Base-by-base conservation (phyloP, 1,140 invertebrate genomes). In the Tetramorium alpestre region DNA sequence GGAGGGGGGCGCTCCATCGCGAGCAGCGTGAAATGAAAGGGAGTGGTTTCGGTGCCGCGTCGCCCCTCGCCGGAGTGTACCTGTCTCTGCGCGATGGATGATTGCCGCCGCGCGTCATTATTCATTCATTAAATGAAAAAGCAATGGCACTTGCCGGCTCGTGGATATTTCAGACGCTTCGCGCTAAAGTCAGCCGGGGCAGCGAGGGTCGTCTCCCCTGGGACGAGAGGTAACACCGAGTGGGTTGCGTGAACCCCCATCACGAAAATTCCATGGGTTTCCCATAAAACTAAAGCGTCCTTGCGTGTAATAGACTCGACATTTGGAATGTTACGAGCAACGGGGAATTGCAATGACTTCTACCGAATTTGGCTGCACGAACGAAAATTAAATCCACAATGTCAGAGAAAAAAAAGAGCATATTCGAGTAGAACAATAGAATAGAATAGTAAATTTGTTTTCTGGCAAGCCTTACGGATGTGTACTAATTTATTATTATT, bases 91-190 rank as follows among this genome's bases (percentile, higher is more conserved):
- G 65, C 70, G 81, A 89, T 87, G 86, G 80, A 89, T 87, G 90
- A 91, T 85, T 82, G 80, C 56, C 51, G 33, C 44, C 49, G 76
- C 65, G 80, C 33, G 65, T 91, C 69, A 91, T 91, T 91, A 89
- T 70, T 91, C 87, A 91, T 91, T 91, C 86, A 89, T 91, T 64
- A 85, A 80, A 75, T 82, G 87, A 91, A 90, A 88, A 89, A 91
- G 89, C 75, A 87, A 88, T 78, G 67, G 60, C 81, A 72, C 47
- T 81, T 82, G 85, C 72, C 44, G 51, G 76, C n/a, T 91, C 81
- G 76, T 91, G 89, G 89, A 92, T 92, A 92, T 92, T 92, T 88
- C 49, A 91, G 72, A 81, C 62, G 80, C 25, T 56, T 88, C 85
- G 87, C 76, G 90, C 89, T 84, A 70, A 73, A 86, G 70, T 70